Percentiles rank a stretch among this genome's conserved stretches.
These are phyloP conservation scores for Drosophila parvula DNA, from an alignment of 1,140 invertebrate species.

Conservation along the genomic window DNA sequence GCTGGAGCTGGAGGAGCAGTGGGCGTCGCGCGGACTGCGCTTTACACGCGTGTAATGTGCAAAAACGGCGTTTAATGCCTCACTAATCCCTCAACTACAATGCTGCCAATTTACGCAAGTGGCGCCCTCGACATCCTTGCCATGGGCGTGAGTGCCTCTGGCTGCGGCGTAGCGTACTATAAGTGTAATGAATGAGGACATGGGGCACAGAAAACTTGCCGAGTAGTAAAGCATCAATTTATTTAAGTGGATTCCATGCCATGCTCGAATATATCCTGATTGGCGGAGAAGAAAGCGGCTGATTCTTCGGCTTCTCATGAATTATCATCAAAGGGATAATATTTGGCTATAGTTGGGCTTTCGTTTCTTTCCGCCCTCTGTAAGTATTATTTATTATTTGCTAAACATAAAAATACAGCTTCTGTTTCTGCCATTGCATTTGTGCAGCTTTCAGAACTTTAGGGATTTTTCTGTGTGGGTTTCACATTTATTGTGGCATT, in stretches of 20 bases:
- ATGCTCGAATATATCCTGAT: slow-evolving; percentile 56
- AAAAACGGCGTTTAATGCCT: slow-evolving; percentile 81
- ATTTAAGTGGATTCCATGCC: slow-evolving; percentile 75
- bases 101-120: slow-evolving; percentile 82
- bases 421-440: background rate
- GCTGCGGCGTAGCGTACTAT: slow-evolving; percentile 39
- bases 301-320: slow-evolving; percentile 14
- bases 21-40: slow-evolving; percentile 65
- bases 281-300: slow-evolving; percentile 16
- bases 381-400: background rate
- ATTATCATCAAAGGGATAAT: slow-evolving; percentile 26
- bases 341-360: slow-evolving; percentile 6
- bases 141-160: slow-evolving; percentile 9
- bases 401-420: background rate
- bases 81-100: slow-evolving; percentile 82
- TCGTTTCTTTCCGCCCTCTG: background rate
- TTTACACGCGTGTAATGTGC: slow-evolving; percentile 82
- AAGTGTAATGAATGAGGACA: slow-evolving; percentile 64
- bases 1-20: background rate
- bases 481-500: slow-evolving; percentile 8
- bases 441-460: background rate
- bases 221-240: slow-evolving; percentile 75
- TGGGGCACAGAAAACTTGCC: slow-evolving; percentile 45
- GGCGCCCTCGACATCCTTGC: slow-evolving; percentile 37
- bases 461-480: background rate